phyloP scores from a whole-genome alignment of 1,140 invertebrate genomes.

The Anastrepha obliqua region DNA sequence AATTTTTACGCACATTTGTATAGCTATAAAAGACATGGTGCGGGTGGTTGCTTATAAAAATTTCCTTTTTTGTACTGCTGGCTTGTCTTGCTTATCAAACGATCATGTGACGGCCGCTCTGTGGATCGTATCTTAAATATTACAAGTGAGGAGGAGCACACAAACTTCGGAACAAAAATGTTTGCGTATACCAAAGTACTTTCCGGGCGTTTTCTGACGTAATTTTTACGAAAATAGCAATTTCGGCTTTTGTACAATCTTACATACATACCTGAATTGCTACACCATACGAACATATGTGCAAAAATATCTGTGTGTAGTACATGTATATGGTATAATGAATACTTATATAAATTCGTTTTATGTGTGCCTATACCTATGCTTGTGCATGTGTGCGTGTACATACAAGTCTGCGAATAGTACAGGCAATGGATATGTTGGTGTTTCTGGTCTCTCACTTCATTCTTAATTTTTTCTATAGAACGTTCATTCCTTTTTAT shows the following conservation, averaged over 20 bases:
- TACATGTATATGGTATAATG: too few relatives aligned
- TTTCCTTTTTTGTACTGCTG: neutral
- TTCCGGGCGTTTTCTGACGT: neutral
- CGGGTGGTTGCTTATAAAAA: neutral
- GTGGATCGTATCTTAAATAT: neutral
- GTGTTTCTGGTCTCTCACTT: slow-evolving; percentile 22
- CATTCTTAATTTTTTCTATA: neutral
- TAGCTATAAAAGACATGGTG: neutral
- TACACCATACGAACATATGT: neutral
- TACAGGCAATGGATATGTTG: neutral
- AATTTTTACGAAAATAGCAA: slow-evolving; percentile 24
- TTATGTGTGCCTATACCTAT: too few relatives aligned
- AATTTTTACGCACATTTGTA: too few relatives aligned
- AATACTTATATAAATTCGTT: too few relatives aligned
- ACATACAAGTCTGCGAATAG: neutral
- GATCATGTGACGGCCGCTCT: neutral
- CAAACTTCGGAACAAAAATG: neutral
- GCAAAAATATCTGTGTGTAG: too few relatives aligned
- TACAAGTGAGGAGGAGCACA: neutral
- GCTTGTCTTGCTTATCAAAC: neutral
- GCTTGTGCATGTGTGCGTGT: too few relatives aligned
- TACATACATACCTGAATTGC: neutral
- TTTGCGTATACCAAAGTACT: neutral
- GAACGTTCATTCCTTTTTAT: neutral
- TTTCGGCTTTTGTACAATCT: neutral